These are phyloP conservation scores for Oryzaephilus surinamensis DNA, from an alignment of 1,140 invertebrate genomes.

Conservation along the genomic window DNA sequence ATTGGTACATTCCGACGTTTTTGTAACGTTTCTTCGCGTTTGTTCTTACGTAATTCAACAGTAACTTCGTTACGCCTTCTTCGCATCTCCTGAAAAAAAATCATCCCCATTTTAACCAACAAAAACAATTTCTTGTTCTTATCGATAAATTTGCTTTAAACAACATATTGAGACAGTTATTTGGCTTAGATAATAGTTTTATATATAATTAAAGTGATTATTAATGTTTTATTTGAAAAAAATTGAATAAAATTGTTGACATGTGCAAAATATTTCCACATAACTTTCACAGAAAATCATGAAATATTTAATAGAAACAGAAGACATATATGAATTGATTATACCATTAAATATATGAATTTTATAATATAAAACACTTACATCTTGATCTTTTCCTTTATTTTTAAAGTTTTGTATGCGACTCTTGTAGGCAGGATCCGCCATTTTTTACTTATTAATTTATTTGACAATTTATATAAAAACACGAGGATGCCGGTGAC, in stretches of 20 bases:
- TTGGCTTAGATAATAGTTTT: neutral
- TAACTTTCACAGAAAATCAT: too few relatives aligned
- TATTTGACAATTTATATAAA: slow-evolving; percentile 26
- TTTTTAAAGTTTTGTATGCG: slow-evolving; percentile 91
- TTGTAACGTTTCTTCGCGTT: slow-evolving; percentile 89
- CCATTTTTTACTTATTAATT: slow-evolving; percentile 64
- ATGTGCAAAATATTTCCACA: too few relatives aligned
- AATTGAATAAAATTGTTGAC: neutral
- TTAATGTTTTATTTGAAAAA: neutral
- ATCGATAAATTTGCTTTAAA: neutral
- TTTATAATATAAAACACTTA: too few relatives aligned
- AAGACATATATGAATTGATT: too few relatives aligned
- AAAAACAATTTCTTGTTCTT: neutral
- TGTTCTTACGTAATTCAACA: slow-evolving; percentile 92
- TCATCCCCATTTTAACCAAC: neutral
- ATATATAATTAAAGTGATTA: neutral
- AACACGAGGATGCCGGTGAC: slow-evolving; percentile 13
- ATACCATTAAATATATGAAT: neutral
- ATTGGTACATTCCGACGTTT: slow-evolving; percentile 91
- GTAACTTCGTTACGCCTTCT: slow-evolving; percentile 90
- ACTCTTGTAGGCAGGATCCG: slow-evolving; percentile 64
- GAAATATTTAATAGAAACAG: too few relatives aligned
- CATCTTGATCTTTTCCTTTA: slow-evolving; percentile 94
- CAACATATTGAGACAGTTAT: slow-evolving; percentile 1
- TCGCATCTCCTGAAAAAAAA: slow-evolving; percentile 72